Conservation (phyloP, 1,140 invertebrate genomes). For the Delia radicum region DNA sequence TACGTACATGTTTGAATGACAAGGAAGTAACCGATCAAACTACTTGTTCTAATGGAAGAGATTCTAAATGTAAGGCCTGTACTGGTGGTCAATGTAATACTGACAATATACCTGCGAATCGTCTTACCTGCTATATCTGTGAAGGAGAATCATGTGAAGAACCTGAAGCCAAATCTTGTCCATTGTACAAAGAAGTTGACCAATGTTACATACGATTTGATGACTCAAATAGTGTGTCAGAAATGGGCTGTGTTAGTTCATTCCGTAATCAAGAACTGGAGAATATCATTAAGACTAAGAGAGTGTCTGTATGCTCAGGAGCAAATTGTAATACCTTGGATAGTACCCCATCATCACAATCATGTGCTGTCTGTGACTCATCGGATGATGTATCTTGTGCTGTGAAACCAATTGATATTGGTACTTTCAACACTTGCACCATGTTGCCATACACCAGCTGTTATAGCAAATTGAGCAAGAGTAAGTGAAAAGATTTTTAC, state of each 20-base stretch:
- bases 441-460: conserved; percentile 44
- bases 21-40: conserved; percentile 40
- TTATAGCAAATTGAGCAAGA: conserved; percentile 21
- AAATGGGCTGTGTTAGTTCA: conserved; percentile 41
- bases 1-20: conserved; percentile 47
- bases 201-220: conserved; percentile 44
- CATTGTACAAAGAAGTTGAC: conserved; percentile 42
- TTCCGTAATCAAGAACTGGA: conserved; percentile 47
- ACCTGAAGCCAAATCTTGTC: conserved; percentile 32
- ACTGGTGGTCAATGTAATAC: conserved; percentile 37
- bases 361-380: conserved; percentile 46
- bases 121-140: conserved; percentile 43
- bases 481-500: not conserved
- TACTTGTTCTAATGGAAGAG: conserved; percentile 31
- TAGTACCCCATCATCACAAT: conserved; percentile 28
- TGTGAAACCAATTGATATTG: conserved; percentile 34
- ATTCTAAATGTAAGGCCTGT: conserved; percentile 38
- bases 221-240: conserved; percentile 36
- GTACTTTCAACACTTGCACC: conserved; percentile 35
- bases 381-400: conserved; percentile 38
- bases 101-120: conserved; percentile 34
- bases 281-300: conserved; percentile 42
- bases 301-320: conserved; percentile 39
- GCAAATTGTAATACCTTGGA: conserved; percentile 41
- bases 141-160: conserved; percentile 39